Evolutionary conservation across 2,113 vertebrate species (phyloP).

Genomic region (Rhodinocichla rosea): DNA sequence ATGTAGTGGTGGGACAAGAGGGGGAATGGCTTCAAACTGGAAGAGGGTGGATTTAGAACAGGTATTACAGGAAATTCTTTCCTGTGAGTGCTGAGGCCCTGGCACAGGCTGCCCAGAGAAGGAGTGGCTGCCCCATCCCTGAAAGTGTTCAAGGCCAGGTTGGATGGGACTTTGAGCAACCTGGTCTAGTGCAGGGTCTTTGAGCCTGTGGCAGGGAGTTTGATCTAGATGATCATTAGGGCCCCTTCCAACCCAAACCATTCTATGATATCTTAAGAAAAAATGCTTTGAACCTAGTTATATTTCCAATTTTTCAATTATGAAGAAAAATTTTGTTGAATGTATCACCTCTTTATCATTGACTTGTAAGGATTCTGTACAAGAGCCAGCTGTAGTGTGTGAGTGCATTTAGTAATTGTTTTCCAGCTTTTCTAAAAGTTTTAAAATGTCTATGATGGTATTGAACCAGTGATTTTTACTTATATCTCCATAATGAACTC

Average conservation of each 20-base stretch:
- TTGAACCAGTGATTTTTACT: background rate
- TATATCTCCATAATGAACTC: background rate
- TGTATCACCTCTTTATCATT: background rate
- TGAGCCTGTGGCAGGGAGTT: background rate
- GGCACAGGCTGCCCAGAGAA: background rate
- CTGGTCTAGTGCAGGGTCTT: background rate
- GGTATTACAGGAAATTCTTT: background rate
- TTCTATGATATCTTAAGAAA: background rate
- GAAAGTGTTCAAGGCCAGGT: background rate
- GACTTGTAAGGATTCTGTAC: background rate
- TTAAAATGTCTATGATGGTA: background rate
- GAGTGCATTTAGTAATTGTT: background rate
- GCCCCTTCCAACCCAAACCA: background rate
- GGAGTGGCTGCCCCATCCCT: background rate
- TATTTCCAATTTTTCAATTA: background rate
- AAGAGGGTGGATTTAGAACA: background rate
- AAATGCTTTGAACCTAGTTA: background rate
- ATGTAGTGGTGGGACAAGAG: background rate
- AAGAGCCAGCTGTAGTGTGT: background rate
- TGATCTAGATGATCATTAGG: background rate
- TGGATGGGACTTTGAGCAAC: background rate
- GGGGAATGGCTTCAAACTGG: background rate
- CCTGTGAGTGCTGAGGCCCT: background rate
- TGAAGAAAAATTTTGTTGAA: background rate
- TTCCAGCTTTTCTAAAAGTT: background rate